Percentiles rank a stretch among this genome's conserved stretches.
These are phyloP conservation scores for Gonioctena quinquepunctata DNA, from an alignment of 1,140 invertebrate species.

Conservation along the genomic window DNA sequence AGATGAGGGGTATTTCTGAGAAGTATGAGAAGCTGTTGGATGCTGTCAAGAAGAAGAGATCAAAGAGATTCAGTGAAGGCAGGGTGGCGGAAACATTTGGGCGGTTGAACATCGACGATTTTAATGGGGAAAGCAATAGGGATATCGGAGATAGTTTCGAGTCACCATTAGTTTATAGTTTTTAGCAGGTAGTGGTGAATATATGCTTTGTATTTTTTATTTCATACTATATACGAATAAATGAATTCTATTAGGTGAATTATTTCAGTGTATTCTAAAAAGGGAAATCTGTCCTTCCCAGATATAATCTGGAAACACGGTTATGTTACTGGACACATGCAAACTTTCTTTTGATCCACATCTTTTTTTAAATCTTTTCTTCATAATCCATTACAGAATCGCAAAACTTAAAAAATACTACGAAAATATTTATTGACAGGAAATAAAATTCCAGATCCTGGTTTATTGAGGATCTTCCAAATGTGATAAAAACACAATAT, in stretches of 20 bases:
- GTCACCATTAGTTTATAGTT: conserved; percentile 13
- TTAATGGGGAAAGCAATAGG: not conserved
- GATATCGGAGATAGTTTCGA: conserved; percentile 1
- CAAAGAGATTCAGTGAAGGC: not conserved
- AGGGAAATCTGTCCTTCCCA: too few species aligned
- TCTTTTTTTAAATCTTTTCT: too few species aligned
- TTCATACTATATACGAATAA: not conserved
- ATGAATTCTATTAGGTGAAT: not conserved
- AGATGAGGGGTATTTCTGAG: not conserved
- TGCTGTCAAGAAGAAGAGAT: not conserved
- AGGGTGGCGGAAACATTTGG: not conserved
- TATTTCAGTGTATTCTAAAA: too few species aligned
- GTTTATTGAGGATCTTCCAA: too few species aligned
- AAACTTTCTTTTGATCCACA: too few species aligned
- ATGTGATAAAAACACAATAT: too few species aligned
- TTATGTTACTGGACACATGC: too few species aligned
- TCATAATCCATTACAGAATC: too few species aligned
- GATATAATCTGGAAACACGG: too few species aligned
- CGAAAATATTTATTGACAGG: too few species aligned
- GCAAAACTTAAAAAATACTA: too few species aligned
- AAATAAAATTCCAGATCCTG: too few species aligned
- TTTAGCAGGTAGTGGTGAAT: not conserved
- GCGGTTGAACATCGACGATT: not conserved
- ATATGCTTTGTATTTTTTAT: not conserved
- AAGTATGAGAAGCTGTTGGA: not conserved